phyloP scores from a whole-genome alignment of 2,113 vertebrate genomes.

The Cyanoramphus novaezelandiae region DNA sequence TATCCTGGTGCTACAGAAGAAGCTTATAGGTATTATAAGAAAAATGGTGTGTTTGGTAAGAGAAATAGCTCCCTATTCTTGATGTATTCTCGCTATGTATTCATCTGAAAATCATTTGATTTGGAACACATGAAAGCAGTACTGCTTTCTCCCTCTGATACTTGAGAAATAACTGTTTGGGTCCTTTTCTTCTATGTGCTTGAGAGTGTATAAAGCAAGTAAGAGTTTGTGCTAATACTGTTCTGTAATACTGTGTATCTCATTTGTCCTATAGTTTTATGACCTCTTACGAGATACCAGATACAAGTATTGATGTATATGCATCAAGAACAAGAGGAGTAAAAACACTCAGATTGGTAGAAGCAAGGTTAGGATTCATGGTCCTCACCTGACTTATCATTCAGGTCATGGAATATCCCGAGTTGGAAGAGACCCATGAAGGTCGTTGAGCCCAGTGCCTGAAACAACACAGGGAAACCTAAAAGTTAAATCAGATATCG shows the following conservation, averaged over 20 bases:
- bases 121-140: background rate
- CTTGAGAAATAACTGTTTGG: background rate
- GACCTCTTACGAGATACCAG: background rate
- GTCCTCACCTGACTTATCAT: background rate
- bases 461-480: background rate
- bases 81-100: background rate
- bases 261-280: background rate
- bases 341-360: background rate
- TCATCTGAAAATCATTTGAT: background rate
- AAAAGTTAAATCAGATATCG: background rate
- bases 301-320: background rate
- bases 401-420: background rate
- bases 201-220: background rate
- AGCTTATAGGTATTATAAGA: background rate
- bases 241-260: background rate
- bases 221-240: background rate
- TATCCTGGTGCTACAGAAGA: background rate
- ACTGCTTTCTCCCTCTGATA: background rate
- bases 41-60: constrained; percentile 72
- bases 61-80: background rate
- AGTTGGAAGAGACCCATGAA: background rate
- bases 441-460: background rate
- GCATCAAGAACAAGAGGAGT: background rate
- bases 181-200: background rate
- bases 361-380: background rate